phyloP scores from a whole-genome alignment of 37 sponge, comb jelly and placozoan genomes.

The Bolinopsis microptera region DNA sequence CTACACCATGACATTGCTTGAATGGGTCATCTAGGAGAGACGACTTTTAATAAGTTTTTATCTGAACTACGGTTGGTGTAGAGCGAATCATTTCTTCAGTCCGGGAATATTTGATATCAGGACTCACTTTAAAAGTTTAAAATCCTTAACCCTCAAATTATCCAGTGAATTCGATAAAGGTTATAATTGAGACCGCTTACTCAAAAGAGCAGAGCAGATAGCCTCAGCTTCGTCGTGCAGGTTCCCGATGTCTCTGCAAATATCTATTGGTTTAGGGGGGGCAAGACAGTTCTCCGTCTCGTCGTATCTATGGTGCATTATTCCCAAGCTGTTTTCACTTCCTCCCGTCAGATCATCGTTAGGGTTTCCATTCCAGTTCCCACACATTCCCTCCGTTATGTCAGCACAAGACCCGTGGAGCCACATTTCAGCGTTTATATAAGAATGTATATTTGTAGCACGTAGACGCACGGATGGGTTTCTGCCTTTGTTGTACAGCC shows the following conservation, averaged over 20 bases:
- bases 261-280: neutral
- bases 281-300: constrained; percentile 1
- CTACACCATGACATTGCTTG: neutral
- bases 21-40: neutral
- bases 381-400: constrained; percentile 21
- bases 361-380: neutral
- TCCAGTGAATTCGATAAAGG: too few relatives aligned
- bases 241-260: neutral
- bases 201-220: neutral
- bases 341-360: neutral
- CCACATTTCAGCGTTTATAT: constrained; percentile 32
- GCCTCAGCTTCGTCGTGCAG: neutral
- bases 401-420: constrained; percentile 49
- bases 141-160: too few relatives aligned
- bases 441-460: neutral
- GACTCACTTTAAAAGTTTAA: too few relatives aligned
- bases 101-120: too few relatives aligned
- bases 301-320: neutral
- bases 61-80: too few relatives aligned
- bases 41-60: too few relatives aligned
- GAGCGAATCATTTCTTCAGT: too few relatives aligned
- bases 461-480: neutral
- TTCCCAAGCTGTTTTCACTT: neutral
- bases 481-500: constrained; percentile 33
- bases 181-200: too few relatives aligned